Evolutionary conservation across 2,113 vertebrate species (phyloP), one percentile per base, ranked within the genome.

Genomic region (Sylvia atricapilla): DNA sequence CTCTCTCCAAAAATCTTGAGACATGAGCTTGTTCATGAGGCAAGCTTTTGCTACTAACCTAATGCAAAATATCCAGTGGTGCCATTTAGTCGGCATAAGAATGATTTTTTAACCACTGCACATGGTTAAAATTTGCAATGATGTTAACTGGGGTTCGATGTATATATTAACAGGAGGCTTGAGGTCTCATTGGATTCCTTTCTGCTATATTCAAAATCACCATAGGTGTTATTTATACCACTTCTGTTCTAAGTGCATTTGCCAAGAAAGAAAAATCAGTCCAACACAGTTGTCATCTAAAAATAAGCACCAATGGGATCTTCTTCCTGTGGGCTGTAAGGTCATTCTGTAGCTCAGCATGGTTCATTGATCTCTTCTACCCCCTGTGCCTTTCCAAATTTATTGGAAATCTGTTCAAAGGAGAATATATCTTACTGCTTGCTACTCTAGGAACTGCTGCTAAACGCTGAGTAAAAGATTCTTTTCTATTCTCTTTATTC

Each of bases 261-360:
- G 75, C 78, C 83, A 94, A 94, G 90, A 84, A 87, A 63, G 60
- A 88, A 91, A 94, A 87, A 66, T 86, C 85, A 90, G 53, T 80
- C 90, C 91, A 87, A 93, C 46, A 79, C 56, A 76, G 94, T 93
- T 91, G 77, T 94, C 89, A 69, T 95, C 94, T 95, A 93, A 97
- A 97, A 97, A 97, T 97, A 97, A 97, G 97, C 89, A 95, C 85
- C 77, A 86, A 85, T 84, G 67, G 90, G 64, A 84, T 94, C 86
- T 88, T 88, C 79, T 93, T 96, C 94, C 93, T 94, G 83, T 90
- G 59, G 66, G 52, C 84, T 94, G 43, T 95, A 95, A 95, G 92
- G 94, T 97, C 70, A 94, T 93, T 93, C 60, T 91, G 93, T 95
- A 96, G 83, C 84, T 92, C 79, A 90, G 64, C 68, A 87, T 72